phyloP scores from a whole-genome alignment of 2,113 vertebrate species.

The Carollia perspicillata region DNA sequence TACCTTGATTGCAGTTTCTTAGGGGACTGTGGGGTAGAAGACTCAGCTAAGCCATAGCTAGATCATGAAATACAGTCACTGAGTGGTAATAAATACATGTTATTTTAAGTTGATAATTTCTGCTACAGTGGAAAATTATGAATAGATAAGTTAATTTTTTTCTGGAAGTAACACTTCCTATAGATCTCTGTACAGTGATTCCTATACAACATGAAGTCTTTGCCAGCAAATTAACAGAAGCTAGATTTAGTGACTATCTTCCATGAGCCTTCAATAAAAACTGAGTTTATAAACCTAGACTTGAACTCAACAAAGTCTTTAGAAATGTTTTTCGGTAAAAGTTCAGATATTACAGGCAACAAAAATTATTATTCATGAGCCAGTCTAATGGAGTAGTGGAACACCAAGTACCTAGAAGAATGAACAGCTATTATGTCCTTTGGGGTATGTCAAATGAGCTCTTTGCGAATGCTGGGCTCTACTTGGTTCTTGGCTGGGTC shows the following conservation, averaged over 20 bases:
- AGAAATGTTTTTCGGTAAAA: background rate
- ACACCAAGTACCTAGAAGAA: background rate
- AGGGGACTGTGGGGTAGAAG: background rate
- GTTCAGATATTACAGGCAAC: background rate
- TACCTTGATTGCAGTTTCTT: background rate
- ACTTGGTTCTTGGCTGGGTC: background rate
- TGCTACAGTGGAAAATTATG: background rate
- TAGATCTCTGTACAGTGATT: background rate
- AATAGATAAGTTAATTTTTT: background rate
- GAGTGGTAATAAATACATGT: background rate
- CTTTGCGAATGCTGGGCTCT: background rate
- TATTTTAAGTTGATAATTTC: background rate
- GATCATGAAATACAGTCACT: background rate
- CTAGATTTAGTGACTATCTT: slow-evolving; percentile 1
- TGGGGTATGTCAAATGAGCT: background rate
- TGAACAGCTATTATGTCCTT: background rate
- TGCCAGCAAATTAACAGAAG: background rate
- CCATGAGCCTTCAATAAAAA: background rate
- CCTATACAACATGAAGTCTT: background rate
- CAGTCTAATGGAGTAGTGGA: background rate
- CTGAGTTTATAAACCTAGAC: background rate
- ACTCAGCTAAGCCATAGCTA: background rate
- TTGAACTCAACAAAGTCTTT: background rate
- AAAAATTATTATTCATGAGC: background rate
- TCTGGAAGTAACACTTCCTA: background rate